Evolutionary conservation across 2,888 invertebrate genomes (phyloP).

Genomic region (Diadegma fenestrale): DNA sequence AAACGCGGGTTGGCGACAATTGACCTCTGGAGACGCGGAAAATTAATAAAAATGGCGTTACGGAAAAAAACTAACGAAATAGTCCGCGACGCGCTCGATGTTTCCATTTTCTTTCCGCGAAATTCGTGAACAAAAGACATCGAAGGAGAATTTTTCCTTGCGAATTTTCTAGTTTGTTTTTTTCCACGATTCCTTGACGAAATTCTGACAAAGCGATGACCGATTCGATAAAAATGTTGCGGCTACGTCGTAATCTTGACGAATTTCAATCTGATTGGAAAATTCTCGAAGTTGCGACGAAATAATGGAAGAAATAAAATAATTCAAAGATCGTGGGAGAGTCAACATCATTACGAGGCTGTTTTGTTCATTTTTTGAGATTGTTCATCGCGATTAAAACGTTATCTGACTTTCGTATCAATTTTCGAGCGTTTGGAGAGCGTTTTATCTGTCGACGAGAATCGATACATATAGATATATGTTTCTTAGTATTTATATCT

Average conservation of each 20-base stretch:
- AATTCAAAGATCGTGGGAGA: not conserved
- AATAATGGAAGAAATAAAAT: not conserved
- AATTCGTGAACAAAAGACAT: not conserved
- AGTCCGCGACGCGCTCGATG: not conserved
- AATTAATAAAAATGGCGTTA: slow-evolving; percentile 25
- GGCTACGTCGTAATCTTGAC: not conserved
- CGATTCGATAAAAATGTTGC: not conserved
- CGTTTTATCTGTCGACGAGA: not conserved
- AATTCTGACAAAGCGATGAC: not conserved
- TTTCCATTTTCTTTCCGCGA: not conserved
- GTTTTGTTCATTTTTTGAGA: slow-evolving; percentile 6
- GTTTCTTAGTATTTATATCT: not conserved
- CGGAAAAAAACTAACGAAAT: slow-evolving; percentile 23
- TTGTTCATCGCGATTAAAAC: not conserved
- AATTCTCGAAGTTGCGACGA: slow-evolving; percentile 8
- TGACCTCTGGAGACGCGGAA: slow-evolving; percentile 54
- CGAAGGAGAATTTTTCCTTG: not conserved
- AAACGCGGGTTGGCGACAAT: slow-evolving; percentile 50
- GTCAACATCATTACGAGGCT: not conserved
- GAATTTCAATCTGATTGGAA: slow-evolving; percentile 8
- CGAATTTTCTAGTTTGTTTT: not conserved
- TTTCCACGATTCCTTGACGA: not conserved
- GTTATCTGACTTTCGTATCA: not conserved
- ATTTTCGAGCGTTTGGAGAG: not conserved
- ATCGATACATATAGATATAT: not conserved